A percentile compares a stretch with the other conserved stretches of the same genome.
These are phyloP conservation scores for Leptothorax acervorum DNA, from an alignment of 2,888 invertebrate genomes.

Conservation along the genomic window DNA sequence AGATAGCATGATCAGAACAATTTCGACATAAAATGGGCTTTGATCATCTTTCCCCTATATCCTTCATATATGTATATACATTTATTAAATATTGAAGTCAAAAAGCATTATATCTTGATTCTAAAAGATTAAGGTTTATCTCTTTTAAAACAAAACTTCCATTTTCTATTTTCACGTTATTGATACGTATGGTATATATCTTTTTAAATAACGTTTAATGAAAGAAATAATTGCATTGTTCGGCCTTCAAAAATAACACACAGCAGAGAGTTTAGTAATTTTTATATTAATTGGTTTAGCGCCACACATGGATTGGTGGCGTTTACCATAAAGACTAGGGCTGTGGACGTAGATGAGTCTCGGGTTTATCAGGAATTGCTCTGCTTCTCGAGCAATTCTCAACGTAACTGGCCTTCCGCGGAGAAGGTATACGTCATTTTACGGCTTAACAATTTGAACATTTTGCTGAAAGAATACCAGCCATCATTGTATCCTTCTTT, in stretches of 20 bases:
- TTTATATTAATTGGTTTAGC: constrained; percentile 81
- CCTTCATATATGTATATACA: no score
- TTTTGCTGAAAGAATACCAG: constrained; percentile 65
- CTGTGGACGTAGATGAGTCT: constrained; percentile 84
- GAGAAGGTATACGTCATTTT: constrained; percentile 83
- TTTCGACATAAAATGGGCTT: no score
- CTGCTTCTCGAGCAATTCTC: constrained; percentile 84
- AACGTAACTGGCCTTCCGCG: constrained; percentile 83
- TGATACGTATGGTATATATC: neutral
- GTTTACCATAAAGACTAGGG: constrained; percentile 85
- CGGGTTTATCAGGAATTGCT: constrained; percentile 85
- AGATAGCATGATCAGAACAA: no score
- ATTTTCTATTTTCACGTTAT: neutral
- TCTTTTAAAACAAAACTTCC: neutral
- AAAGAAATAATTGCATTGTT: constrained; percentile 31
- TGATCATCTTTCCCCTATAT: no score
- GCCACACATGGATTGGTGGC: constrained; percentile 83
- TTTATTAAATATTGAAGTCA: constrained; percentile 13
- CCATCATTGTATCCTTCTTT: constrained; percentile 62
- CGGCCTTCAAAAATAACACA: neutral
- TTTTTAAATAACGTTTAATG: constrained; percentile 6
- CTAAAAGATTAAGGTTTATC: neutral
- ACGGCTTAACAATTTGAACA: constrained; percentile 57
- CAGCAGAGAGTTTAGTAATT: constrained; percentile 64
- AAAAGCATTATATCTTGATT: neutral